A percentile compares a stretch with the other conserved stretches of the same genome.
Conservation (phyloP, 2,888 invertebrate genomes). For the Argyra leucocephala region DNA sequence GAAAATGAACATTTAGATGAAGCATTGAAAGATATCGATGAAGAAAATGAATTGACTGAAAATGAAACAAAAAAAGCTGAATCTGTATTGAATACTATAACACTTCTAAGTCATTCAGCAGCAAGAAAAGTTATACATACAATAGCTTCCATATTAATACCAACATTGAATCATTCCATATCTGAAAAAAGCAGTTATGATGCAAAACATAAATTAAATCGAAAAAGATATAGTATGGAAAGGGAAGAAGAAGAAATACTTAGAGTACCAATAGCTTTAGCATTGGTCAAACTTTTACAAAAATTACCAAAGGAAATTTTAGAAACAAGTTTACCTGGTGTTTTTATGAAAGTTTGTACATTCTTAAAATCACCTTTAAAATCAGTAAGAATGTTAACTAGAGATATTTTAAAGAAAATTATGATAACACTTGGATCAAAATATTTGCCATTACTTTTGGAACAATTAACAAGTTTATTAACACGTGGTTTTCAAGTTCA, state of each 20-base stretch:
- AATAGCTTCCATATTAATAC: constrained; percentile 63
- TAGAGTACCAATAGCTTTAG: constrained; percentile 84
- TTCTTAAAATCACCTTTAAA: constrained; percentile 82
- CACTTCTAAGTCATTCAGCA: constrained; percentile 56
- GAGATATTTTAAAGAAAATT: constrained; percentile 88
- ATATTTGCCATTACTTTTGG: constrained; percentile 66
- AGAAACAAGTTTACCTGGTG: constrained; percentile 67
- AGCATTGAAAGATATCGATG: constrained; percentile 19
- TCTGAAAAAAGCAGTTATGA: constrained; percentile 63
- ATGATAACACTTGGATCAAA: constrained; percentile 74
- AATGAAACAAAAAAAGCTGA: constrained; percentile 24
- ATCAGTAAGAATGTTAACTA: constrained; percentile 72
- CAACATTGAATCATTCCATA: constrained; percentile 66
- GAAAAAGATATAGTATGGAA: constrained; percentile 55
- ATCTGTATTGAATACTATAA: constrained; percentile 38
- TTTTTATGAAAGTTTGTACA: constrained; percentile 80
- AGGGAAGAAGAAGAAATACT: constrained; percentile 86
- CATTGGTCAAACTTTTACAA: constrained; percentile 83
- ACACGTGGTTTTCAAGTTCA: constrained; percentile 89
- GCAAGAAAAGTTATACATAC: constrained; percentile 66
- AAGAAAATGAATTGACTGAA: constrained; percentile 32
- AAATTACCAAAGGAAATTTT: constrained; percentile 69
- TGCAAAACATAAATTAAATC: constrained; percentile 66
- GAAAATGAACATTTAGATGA: constrained; percentile 35
- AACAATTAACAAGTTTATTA: constrained; percentile 69